Base-by-base conservation (phyloP, 2,888 invertebrate species). In the Trimorus sp. region DNA sequence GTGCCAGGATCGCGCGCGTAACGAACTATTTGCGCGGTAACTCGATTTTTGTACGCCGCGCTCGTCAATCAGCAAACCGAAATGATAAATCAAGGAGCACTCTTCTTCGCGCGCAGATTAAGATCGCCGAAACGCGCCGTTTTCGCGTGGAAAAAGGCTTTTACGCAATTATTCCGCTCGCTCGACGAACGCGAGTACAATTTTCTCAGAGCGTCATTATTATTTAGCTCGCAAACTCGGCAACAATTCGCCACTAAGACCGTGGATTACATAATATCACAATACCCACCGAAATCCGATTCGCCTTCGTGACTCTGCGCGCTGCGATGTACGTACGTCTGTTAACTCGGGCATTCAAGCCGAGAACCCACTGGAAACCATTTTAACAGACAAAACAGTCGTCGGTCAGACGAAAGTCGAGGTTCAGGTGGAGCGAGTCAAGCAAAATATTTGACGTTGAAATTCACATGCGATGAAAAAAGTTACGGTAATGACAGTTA, bases 241-340 rank as follows among this genome's bases (percentile, higher is more conserved):
- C 37, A 26, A 26, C 15, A 12, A 49, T 63, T 42, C 53, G 51
- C 37, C 51, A 60, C 51, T 70, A 70, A 60, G 60, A 60, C 70
- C 60, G 40, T 42, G 60, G 70, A 70, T 70, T 70, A 60, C 60
- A 70, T 40, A 70, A 69, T 40, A 51, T 58, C 53, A 70, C 53
- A 59, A 68, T 68, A 68, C 60, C n/a, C 14, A 49, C n/a, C 40
- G n/a, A 53, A 70, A 70, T 60, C 42, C 60, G 26, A 60, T 70
- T 70, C 60, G 53, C 60, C 53, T 53, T 53, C 40, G 51, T 42
- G 45, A 45, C 45, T 45, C 16, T 26, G 26, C 4, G 26, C 26
- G 26, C 26, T 26, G 26, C 26, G 2, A 26, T 26, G 4, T 26
- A n/a, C 15, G 40, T 42, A 40, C 16, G 16, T 42, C 45, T 45